Base-by-base conservation (phyloP, 1,140 invertebrate genomes). In the Palaemon carinicauda region DNA sequence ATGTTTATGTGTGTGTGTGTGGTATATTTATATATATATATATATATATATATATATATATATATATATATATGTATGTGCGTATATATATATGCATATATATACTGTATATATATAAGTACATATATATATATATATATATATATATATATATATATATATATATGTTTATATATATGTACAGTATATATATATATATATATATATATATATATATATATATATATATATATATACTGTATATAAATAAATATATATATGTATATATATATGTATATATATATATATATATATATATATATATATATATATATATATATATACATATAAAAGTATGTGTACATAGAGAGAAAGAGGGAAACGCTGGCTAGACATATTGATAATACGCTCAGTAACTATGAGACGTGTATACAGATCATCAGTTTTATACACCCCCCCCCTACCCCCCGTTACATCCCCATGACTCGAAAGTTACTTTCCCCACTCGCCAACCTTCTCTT, bases 221-320 rank as follows among this genome's bases (percentile, higher is more conserved):
- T 65, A 65, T n/a, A 65, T 65, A 65, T n/a, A 65, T n/a, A 65
- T 17, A 65, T n/a, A 65, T 5, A 65, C n/a, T 9, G 3, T 24
- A 12, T 24, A 12, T 24, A 1, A 19, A n/a, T n/a, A n/a, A n/a
- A n/a, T n/a, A n/a, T n/a, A n/a, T n/a, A n/a, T n/a, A n/a, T 3
- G 1, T 21, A 65, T 21, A 65, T 21, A 24, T 21, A 65, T 21
- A n/a, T 21, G 21, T 21, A 65, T 21, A 69, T 21, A 69, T 27
- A 69, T 21, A 69, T 69, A 69, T 21, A 69, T 69, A 69, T 21
- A 69, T 69, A 69, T 21, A 69, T 69, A 69, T 21, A 69, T 69
- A 69, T 27, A 24, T 69, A 69, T 69, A 69, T 69, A 69, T 69
- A 69, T 69, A 69, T 69, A 69, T 69, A 69, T 27, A 69, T 69